Percentiles rank a stretch among this genome's conserved stretches.
Conservation (phyloP, 2,888 invertebrate genomes). For the Brachyopa scutellaris region DNA sequence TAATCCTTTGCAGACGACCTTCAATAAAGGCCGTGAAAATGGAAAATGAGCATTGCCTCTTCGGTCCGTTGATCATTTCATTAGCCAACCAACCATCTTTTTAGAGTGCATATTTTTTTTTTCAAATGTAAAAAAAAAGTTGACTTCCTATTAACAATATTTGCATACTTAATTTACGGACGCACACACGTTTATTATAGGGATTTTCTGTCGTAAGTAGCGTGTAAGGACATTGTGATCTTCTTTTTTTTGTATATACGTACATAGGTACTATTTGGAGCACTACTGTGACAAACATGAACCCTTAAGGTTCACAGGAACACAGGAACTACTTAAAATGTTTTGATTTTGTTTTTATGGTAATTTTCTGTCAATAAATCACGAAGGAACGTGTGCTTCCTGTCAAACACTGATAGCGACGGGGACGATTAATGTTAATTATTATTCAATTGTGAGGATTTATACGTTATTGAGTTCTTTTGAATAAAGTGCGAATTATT, state of each 20-base stretch:
- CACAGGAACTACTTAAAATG: background rate
- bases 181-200: conserved; percentile 33
- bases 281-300: conserved; percentile 23
- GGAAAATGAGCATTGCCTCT: conserved; percentile 30
- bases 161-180: conserved; percentile 67
- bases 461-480: background rate
- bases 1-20: conserved; percentile 36
- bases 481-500: conserved; percentile 38
- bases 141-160: conserved; percentile 65
- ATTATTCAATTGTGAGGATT: conserved; percentile 15
- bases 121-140: background rate
- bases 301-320: conserved; percentile 2
- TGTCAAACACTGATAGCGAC: conserved; percentile 74
- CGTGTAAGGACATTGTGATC: conserved; percentile 67
- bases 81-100: background rate
- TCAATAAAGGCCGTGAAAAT: conserved; percentile 18
- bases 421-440: conserved; percentile 52
- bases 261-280: conserved; percentile 34
- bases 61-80: conserved; percentile 51
- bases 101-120: background rate
- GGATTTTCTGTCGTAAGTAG: conserved; percentile 56
- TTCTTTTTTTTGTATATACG: conserved; percentile 43
- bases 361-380: conserved; percentile 73
- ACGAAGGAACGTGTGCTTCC: conserved; percentile 79
- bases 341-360: conserved; percentile 65